Evolutionary conservation across 2,797 vertebrate genomes (phyloP).

Genomic region (Thunnus albacares): DNA sequence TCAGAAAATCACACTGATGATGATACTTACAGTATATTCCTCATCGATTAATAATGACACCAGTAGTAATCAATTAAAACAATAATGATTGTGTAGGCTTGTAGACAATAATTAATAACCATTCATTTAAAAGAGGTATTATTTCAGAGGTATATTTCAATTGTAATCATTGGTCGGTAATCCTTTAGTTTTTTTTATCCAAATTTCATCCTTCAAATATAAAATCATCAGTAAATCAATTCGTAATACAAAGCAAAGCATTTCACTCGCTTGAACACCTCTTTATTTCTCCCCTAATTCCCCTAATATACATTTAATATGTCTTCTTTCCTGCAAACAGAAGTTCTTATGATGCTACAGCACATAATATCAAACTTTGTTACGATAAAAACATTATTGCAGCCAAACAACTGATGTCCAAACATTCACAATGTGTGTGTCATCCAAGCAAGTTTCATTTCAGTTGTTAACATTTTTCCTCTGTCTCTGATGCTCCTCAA

Average conservation of each 20-base stretch:
- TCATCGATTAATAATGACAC: background rate
- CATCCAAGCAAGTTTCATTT: background rate
- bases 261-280: background rate
- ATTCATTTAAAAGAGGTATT: background rate
- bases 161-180: background rate
- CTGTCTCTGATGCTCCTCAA: background rate
- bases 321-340: background rate
- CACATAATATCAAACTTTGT: background rate
- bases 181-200: background rate
- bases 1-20: background rate
- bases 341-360: background rate
- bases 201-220: background rate
- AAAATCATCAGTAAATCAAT: background rate
- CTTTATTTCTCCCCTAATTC: background rate
- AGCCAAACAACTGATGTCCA: background rate
- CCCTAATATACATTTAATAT: background rate
- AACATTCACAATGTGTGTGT: constrained; percentile 6
- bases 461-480: background rate
- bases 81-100: background rate
- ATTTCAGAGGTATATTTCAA: background rate
- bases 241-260: background rate
- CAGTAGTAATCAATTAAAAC: background rate
- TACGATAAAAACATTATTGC: background rate
- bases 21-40: too few relatives aligned
- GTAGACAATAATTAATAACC: background rate